phyloP scores from a whole-genome alignment of 1,140 invertebrate genomes.

The Drosophila sp. region DNA sequence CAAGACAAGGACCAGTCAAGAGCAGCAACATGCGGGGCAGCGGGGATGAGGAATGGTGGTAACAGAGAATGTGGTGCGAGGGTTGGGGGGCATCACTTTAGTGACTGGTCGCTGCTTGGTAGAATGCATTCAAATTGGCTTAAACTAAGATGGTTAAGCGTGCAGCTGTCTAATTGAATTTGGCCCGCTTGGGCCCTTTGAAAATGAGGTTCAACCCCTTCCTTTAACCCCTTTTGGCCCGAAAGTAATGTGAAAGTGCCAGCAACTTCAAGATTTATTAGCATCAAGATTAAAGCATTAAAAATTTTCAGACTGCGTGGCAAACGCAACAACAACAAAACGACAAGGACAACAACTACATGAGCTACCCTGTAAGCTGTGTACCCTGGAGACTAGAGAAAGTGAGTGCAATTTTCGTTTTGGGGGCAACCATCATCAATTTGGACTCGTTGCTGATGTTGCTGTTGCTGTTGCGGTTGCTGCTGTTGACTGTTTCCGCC shows the following conservation, averaged over 20 bases:
- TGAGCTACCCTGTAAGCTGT: constrained; percentile 15
- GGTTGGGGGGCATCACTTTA: constrained; percentile 15
- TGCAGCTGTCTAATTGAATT: constrained; percentile 83
- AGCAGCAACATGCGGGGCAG: neutral
- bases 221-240: constrained; percentile 31
- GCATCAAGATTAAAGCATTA: constrained; percentile 85
- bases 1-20: neutral
- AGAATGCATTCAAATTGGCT: constrained; percentile 83
- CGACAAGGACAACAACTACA: neutral
- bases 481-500: constrained; percentile 69
- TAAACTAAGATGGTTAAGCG: constrained; percentile 82
- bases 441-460: constrained; percentile 54
- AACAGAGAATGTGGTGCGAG: too few species aligned
- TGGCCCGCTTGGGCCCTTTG: constrained; percentile 17
- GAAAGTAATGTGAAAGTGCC: constrained; percentile 78
- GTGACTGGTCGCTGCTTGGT: constrained; percentile 16
- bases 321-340: constrained; percentile 41
- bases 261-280: constrained; percentile 84
- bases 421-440: constrained; percentile 75
- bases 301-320: constrained; percentile 77
- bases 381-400: constrained; percentile 46
- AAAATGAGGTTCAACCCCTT: neutral
- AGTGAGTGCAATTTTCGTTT: constrained; percentile 81
- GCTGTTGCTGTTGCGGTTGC: constrained; percentile 42
- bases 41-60: neutral